Evolutionary conservation across 1,140 invertebrate species (phyloP), one percentile per base, ranked within the genome.

Genomic region (Lepidurus packardi): DNA sequence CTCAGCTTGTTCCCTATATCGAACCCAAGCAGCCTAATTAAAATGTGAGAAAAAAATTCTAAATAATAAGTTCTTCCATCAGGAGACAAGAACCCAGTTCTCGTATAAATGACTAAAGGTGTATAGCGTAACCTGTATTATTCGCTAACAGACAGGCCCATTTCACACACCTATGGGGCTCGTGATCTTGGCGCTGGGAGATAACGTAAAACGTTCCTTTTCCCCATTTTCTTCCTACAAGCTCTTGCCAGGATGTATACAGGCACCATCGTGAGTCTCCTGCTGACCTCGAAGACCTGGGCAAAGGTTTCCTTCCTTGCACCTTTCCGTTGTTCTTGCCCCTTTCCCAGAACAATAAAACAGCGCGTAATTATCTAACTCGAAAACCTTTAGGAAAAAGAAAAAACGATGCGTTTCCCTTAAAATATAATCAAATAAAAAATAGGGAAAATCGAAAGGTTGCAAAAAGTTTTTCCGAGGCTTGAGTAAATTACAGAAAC

Each of bases 321-420:
- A 11, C 53, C 53, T 65, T 16, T 16, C 13, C 53, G 16, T 21
- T 9, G 16, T 65, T 65, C 45, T 47, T 47, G 45, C 45, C 45
- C 45, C 45, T 65, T 65, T 65, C 21, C 53, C 53, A 21, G 53
- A 65, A 65, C 53, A 65, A 65, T 65, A 65, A 65, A 65, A 65
- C 21, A 65, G 9, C 13, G 13, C 53, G 16, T 65, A 65, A 65
- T 65, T 65, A 65, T 65, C 53, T n/a, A 65, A 65, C 21, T 65
- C n/a, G 53, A 16, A 65, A n/a, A 65, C 53, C 21, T 65, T n/a
- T 21, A 65, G 16, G 10, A 21, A 65, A 65, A 65, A 16, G 53
- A 65, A 21, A 13, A 13, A 4, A 1, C 53, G 10, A 47, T 47
- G 16, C 21, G 7, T 11, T 16, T 65, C 8, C 3, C 21, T 65